phyloP scores from a whole-genome alignment of 2,113 vertebrate genomes.

The Actenoides hombroni region DNA sequence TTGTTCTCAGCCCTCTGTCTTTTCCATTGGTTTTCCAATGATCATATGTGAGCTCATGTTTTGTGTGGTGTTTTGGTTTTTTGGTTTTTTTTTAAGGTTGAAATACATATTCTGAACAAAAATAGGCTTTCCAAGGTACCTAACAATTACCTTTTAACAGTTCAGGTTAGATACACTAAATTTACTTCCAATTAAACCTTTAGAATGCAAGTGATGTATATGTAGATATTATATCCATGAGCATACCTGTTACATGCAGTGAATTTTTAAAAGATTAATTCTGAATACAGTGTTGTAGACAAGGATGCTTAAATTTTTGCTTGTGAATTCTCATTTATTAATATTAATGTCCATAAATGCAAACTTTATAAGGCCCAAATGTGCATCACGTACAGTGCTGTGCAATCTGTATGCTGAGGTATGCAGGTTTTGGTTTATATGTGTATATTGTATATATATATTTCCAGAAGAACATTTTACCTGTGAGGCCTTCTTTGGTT shows the following conservation, averaged over 20 bases:
- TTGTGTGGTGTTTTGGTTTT: too few species aligned
- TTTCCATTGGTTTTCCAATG: not conserved
- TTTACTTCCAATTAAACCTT: not conserved
- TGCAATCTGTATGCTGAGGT: not conserved
- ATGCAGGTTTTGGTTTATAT: not conserved
- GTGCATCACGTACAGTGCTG: fast-evolving
- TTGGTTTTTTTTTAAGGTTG: not conserved
- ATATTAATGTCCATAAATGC: not conserved
- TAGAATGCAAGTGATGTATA: fast-evolving
- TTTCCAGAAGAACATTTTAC: not conserved
- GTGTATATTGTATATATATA: fast-evolving
- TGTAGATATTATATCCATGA: not conserved
- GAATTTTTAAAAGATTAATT: not conserved
- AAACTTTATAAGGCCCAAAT: not conserved
- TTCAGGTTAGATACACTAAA: not conserved
- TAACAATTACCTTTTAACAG: not conserved
- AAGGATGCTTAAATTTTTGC: not conserved
- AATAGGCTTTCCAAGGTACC: not conserved
- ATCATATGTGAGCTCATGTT: not conserved
- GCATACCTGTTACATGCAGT: not conserved
- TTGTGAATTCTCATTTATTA: not conserved
- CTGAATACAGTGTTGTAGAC: not conserved
- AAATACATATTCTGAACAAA: not conserved
- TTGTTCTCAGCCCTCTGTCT: not conserved
- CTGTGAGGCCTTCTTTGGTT: not conserved